A percentile compares a stretch with the other conserved stretches of the same genome.
Evolutionary conservation across 1,140 invertebrate genomes (phyloP).

Genomic region (Drosophila elegans): DNA sequence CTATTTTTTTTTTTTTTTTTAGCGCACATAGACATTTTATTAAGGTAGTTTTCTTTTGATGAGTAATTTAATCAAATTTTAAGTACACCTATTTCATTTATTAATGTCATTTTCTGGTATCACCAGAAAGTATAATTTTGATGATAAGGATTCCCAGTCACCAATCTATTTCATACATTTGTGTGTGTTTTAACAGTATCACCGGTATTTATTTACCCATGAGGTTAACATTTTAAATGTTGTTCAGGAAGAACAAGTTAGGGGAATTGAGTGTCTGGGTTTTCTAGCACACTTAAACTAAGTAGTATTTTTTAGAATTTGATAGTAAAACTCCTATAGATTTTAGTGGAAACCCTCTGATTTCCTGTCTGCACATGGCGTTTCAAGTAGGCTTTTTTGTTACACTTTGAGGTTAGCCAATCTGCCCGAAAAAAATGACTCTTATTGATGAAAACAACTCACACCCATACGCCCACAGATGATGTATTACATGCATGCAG

Average conservation of each 20-base stretch:
- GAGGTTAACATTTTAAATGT: neutral
- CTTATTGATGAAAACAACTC: slow-evolving; percentile 38
- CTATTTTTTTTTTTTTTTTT: too few relatives aligned
- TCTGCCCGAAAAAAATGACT: neutral
- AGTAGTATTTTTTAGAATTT: neutral
- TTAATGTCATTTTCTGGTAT: too few relatives aligned
- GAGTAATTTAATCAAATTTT: too few relatives aligned
- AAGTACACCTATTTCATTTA: too few relatives aligned
- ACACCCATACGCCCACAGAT: slow-evolving; percentile 19
- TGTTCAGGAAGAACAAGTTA: neutral
- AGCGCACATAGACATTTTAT: neutral
- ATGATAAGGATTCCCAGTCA: neutral
- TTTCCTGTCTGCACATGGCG: slow-evolving; percentile 20
- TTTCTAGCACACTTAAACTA: neutral
- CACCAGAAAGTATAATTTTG: neutral
- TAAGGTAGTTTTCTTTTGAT: neutral
- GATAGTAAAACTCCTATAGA: neutral
- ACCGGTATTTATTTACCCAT: too few relatives aligned
- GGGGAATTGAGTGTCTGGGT: neutral
- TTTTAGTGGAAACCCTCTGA: slow-evolving; percentile 1
- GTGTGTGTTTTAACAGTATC: too few relatives aligned
- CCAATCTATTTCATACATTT: neutral
- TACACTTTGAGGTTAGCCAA: slow-evolving; percentile 24
- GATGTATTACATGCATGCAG: slow-evolving; percentile 43
- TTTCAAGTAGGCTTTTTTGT: slow-evolving; percentile 8